Percentiles rank a stretch among this genome's conserved stretches.
These are phyloP conservation scores for Thinocorus orbignyianus DNA, from an alignment of 2,113 vertebrate genomes.

Conservation along the genomic window DNA sequence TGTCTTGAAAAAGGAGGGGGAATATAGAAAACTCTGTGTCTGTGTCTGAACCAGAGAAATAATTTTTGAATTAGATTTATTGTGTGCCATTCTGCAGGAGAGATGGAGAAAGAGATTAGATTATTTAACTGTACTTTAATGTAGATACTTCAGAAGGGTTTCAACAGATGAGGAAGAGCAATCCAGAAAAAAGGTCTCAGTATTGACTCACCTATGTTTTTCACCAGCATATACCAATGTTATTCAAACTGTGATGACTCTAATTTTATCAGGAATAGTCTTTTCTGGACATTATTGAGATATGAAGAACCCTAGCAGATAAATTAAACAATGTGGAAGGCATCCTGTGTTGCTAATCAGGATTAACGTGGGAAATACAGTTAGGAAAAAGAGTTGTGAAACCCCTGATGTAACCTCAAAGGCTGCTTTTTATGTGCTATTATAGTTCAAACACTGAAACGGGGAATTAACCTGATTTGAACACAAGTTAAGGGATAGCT, in stretches of 20 bases:
- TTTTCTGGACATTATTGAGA: neutral
- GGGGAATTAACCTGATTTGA: neutral
- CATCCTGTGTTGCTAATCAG: neutral
- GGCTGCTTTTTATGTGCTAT: neutral
- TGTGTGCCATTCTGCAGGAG: neutral
- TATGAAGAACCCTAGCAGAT: neutral
- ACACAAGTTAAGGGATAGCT: neutral
- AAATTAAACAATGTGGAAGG: neutral
- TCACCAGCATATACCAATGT: neutral
- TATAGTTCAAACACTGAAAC: neutral
- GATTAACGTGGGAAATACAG: neutral
- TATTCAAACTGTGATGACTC: neutral
- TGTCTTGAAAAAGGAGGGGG: conserved; percentile 31
- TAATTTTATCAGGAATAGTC: neutral
- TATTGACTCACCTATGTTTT: neutral
- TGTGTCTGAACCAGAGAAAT: conserved; percentile 9
- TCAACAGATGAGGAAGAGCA: neutral
- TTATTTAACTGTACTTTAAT: conserved; percentile 27
- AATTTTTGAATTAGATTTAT: conserved; percentile 49
- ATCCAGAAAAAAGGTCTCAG: neutral
- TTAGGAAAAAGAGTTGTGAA: neutral
- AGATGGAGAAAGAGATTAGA: conserved; percentile 7
- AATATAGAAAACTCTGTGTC: conserved; percentile 6
- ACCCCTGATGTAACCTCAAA: neutral
- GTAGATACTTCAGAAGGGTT: neutral